Evolutionary conservation across 2,888 invertebrate species (phyloP), one percentile per base, ranked within the genome.

Genomic region (Temnothorax rugatulus): DNA sequence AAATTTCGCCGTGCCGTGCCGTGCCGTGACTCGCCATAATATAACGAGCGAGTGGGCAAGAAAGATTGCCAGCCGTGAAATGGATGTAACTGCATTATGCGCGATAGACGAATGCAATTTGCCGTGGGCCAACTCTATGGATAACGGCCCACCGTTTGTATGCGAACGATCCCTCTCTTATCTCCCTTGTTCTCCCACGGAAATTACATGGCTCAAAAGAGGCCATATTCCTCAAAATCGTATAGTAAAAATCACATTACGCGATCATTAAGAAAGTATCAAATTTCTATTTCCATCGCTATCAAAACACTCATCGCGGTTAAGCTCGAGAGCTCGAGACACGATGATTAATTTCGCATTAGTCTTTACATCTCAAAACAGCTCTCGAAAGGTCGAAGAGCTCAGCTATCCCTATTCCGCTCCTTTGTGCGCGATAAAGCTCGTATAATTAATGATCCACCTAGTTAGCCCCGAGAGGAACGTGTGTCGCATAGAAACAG

Each of bases 31-130:
- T 77, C n/a, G n/a, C 44, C 13, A 44, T 44, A 44, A 68, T 57
- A 44, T 57, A 68, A 77, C 77, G 57, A 63, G 47, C 47, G 66
- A 66, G 54, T n/a, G 54, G 8, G 52, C 25, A 25, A 50, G 54
- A 66, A 77, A 68, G 38, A 77, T 77, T 77, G 57, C 68, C 77
- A 57, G 66, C 18, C n/a, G 52, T 64, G 64, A 76, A 76, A 64
- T 64, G 77, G 29, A 68, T 44, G 29, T 66, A 66, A 29, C 68
- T 57, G 74, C 47, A 47, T 61, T 29, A 47, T 47, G 44, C n/a
- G 15, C 77, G 44, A 25, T 41, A 66, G 25, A 66, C 54, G 77
- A 54, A 57, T 54, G 54, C 68, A 68, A 77, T 77, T 77, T 77
- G 29, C 66, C 29, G 41, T 15, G 25, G 52, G 52, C 34, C 8